Conservation (phyloP, 2,113 vertebrate species). For the Corythornis cristatus region DNA sequence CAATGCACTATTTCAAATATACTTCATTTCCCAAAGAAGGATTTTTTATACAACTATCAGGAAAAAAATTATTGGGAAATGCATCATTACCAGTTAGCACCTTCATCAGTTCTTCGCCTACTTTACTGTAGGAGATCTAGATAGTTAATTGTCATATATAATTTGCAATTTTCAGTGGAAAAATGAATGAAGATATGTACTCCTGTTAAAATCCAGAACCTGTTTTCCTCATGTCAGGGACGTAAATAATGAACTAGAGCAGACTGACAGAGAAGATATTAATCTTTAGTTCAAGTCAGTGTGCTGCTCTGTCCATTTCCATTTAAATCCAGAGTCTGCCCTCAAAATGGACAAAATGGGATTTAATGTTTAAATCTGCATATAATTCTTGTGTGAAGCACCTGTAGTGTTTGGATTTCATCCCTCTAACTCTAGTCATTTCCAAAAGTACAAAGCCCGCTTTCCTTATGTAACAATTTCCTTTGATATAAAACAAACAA, state of each 20-base stretch:
- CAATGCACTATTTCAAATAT: not conserved
- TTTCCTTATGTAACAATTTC: not conserved
- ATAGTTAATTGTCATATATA: not conserved
- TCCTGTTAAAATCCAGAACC: not conserved
- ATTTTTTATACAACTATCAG: not conserved
- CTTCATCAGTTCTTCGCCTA: not conserved
- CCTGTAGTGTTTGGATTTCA: not conserved
- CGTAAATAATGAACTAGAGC: not conserved
- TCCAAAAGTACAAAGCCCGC: accelerated
- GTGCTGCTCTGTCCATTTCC: not conserved
- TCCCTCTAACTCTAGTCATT: not conserved
- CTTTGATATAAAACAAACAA: not conserved
- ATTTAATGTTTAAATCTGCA: not conserved
- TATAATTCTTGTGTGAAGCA: not conserved
- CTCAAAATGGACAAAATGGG: not conserved
- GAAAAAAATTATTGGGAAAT: not conserved
- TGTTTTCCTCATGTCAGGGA: accelerated
- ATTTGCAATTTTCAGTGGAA: not conserved
- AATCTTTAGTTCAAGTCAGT: not conserved
- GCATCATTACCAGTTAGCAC: not conserved
- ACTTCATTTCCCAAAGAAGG: not conserved
- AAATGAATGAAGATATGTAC: not conserved
- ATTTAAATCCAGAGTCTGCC: not conserved
- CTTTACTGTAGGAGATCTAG: not conserved
- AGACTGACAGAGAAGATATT: not conserved